phyloP scores from a whole-genome alignment of 2,888 invertebrate genomes.

The Plebejus anna region DNA sequence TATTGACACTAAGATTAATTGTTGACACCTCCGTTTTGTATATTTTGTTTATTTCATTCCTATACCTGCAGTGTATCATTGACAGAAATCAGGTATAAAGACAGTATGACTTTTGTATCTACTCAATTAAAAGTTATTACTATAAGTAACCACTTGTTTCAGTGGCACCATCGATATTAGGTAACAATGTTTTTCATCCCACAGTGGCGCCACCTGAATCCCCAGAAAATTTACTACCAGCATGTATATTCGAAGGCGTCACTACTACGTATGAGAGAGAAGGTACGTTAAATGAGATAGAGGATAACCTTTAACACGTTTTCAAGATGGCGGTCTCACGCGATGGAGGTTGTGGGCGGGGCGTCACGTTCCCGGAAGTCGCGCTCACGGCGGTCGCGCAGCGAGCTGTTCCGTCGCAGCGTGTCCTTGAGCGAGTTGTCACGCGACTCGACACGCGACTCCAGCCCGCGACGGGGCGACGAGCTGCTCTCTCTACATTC shows the following conservation, averaged over 20 bases:
- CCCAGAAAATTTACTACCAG: neutral
- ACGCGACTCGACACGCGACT: constrained; percentile 62
- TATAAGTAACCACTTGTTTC: neutral
- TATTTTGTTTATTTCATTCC: neutral
- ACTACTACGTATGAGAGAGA: neutral
- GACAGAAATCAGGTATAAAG: neutral
- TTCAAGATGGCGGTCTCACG: constrained; percentile 49
- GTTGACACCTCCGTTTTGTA: neutral
- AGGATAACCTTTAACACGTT: constrained; percentile 36
- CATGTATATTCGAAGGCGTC: neutral
- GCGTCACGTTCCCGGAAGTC: constrained; percentile 47
- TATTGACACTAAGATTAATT: constrained; percentile 4
- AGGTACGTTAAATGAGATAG: constrained; percentile 23
- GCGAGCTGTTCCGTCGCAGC: constrained; percentile 65
- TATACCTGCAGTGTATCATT: neutral
- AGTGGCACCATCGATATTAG: neutral
- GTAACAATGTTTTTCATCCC: neutral
- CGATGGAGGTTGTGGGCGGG: constrained; percentile 59
- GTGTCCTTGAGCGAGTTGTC: constrained; percentile 62
- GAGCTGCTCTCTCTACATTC: constrained; percentile 68
- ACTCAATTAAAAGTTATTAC: neutral
- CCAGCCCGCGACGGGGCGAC: constrained; percentile 62
- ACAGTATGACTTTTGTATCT: neutral
- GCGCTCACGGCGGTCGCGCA: constrained; percentile 58
- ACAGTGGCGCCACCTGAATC: neutral